Evolutionary conservation across 2,888 invertebrate species (phyloP).

Genomic region (Nasonovia ribisnigri): DNA sequence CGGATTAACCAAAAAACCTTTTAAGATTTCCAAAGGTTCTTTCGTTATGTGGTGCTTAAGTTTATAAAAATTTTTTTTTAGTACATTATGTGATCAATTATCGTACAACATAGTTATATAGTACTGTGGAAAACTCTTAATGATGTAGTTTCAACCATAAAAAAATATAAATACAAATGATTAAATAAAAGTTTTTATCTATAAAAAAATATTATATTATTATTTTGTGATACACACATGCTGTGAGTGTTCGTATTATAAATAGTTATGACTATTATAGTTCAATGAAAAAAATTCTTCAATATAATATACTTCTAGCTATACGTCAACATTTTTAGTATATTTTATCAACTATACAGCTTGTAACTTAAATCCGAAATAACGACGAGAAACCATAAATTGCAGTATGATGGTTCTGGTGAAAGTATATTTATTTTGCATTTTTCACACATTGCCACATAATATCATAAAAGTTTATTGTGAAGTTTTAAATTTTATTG

Average conservation of each 20-base stretch:
- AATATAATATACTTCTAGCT: neutral
- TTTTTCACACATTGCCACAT: neutral
- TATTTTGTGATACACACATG: neutral
- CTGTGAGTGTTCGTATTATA: neutral
- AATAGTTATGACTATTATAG: neutral
- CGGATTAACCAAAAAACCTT: neutral
- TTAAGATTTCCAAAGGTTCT: neutral
- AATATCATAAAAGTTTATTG: neutral
- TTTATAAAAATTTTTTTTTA: neutral
- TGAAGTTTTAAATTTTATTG: neutral
- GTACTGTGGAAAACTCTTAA: too few relatives aligned
- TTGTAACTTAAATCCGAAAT: neutral
- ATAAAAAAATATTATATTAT: neutral
- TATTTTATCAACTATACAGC: neutral
- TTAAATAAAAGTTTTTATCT: neutral
- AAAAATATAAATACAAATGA: too few relatives aligned
- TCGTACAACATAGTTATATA: neutral
- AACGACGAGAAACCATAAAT: neutral
- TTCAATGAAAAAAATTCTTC: neutral
- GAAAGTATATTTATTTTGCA: neutral
- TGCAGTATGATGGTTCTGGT: neutral
- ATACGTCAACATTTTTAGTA: neutral
- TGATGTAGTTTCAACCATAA: too few relatives aligned
- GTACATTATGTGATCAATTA: neutral
- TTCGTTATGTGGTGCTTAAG: neutral